A percentile compares a stretch with the other conserved stretches of the same genome.
phyloP scores from a whole-genome alignment of 1,140 invertebrate genomes.

The Sipha flava region DNA sequence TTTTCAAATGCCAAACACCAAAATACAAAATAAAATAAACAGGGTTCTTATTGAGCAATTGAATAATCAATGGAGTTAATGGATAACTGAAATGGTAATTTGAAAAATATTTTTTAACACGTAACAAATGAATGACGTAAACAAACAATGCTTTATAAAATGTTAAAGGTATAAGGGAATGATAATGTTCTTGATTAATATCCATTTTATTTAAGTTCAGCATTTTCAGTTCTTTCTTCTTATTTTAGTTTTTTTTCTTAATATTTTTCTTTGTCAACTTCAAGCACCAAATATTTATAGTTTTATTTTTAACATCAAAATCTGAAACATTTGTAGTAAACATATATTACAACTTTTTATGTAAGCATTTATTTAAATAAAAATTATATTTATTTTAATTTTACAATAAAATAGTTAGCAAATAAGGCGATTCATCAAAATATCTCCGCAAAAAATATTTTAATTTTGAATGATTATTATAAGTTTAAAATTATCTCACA shows the following conservation, averaged over 20 bases:
- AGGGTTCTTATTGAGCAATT: neutral
- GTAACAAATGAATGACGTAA: too few relatives aligned
- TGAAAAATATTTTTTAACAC: neutral
- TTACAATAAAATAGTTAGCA: too few relatives aligned
- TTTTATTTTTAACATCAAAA: neutral
- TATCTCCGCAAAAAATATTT: too few relatives aligned
- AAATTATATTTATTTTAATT: too few relatives aligned
- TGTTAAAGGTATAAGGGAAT: neutral
- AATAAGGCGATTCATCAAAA: too few relatives aligned
- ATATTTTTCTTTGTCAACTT: neutral
- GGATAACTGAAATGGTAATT: neutral
- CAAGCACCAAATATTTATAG: too few relatives aligned
- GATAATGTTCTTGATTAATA: neutral
- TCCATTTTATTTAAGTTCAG: neutral
- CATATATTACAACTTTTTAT: too few relatives aligned
- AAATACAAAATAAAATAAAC: neutral
- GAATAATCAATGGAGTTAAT: neutral
- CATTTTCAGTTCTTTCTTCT: neutral
- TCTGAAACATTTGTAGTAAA: neutral
- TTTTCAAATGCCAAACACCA: conserved; percentile 17
- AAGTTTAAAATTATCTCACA: too few relatives aligned
- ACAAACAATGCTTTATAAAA: neutral
- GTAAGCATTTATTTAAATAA: too few relatives aligned
- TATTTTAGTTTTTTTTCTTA: neutral
- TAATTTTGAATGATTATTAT: too few relatives aligned